These are phyloP conservation scores for Zaprionus lineosus DNA, from an alignment of 2,888 invertebrate genomes.

Conservation along the genomic window DNA sequence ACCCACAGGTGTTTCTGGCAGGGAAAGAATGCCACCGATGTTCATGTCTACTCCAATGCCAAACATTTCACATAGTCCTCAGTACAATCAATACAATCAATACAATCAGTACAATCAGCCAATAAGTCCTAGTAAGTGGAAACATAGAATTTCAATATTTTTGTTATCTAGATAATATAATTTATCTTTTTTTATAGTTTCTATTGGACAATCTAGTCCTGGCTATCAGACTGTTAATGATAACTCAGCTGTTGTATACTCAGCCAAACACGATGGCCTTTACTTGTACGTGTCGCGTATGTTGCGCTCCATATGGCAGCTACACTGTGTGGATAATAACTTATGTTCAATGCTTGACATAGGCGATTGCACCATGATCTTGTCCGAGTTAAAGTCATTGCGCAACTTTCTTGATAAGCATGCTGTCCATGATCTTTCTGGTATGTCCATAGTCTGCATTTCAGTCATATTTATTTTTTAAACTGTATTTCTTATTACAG, in stretches of 20 bases:
- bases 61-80: constrained; percentile 20
- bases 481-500: constrained; percentile 35
- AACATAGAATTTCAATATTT: too few relatives aligned
- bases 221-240: too few relatives aligned
- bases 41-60: constrained; percentile 82
- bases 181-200: constrained; percentile 2
- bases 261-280: constrained; percentile 95
- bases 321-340: constrained; percentile 88
- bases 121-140: constrained; percentile 83
- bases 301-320: constrained; percentile 93
- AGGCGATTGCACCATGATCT: constrained; percentile 88
- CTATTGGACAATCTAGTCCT: constrained; percentile 35
- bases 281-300: constrained; percentile 95
- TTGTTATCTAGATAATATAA: too few relatives aligned
- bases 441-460: constrained; percentile 42
- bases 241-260: constrained; percentile 83
- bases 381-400: constrained; percentile 89
- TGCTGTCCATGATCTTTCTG: constrained; percentile 83
- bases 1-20: constrained; percentile 8
- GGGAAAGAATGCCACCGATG: constrained; percentile 73
- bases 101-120: constrained; percentile 82
- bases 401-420: constrained; percentile 89
- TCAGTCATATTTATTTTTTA: not conserved
- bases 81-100: constrained; percentile 75
- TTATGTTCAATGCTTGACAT: constrained; percentile 87